Evolutionary conservation across 1,140 invertebrate genomes (phyloP).

Genomic region (Achatina immaculata): DNA sequence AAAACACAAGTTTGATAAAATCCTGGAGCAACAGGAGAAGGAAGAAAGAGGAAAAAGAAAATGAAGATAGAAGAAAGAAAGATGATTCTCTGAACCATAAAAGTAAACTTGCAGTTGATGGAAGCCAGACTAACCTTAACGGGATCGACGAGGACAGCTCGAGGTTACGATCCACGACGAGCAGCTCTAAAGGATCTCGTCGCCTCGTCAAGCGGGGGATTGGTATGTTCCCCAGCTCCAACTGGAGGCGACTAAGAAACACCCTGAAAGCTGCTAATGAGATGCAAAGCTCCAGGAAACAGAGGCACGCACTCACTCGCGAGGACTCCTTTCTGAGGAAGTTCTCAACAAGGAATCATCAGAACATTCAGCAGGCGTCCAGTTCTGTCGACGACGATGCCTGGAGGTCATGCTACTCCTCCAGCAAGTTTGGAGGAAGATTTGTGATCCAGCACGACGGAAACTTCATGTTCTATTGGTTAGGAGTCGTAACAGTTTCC

Average conservation of each 20-base stretch:
- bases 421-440: slow-evolving; percentile 41
- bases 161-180: not conserved
- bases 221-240: slow-evolving; percentile 43
- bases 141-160: not conserved
- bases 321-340: slow-evolving; percentile 95
- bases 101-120: no score
- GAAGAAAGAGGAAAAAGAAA: no score
- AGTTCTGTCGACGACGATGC: slow-evolving; percentile 14
- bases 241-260: slow-evolving; percentile 92
- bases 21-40: no score
- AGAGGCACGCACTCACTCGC: slow-evolving; percentile 87
- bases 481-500: slow-evolving; percentile 87
- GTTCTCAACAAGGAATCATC: slow-evolving; percentile 87
- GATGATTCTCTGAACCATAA: no score
- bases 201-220: slow-evolving; percentile 15
- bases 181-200: not conserved
- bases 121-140: no score
- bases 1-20: no score
- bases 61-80: no score
- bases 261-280: slow-evolving; percentile 92
- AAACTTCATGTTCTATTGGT: slow-evolving; percentile 95
- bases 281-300: slow-evolving; percentile 75
- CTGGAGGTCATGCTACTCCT: slow-evolving; percentile 59
- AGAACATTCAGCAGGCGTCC: slow-evolving; percentile 25
- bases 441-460: slow-evolving; percentile 94